Conservation (phyloP, 2,797 vertebrate genomes). For the Taenioides sp. region DNA sequence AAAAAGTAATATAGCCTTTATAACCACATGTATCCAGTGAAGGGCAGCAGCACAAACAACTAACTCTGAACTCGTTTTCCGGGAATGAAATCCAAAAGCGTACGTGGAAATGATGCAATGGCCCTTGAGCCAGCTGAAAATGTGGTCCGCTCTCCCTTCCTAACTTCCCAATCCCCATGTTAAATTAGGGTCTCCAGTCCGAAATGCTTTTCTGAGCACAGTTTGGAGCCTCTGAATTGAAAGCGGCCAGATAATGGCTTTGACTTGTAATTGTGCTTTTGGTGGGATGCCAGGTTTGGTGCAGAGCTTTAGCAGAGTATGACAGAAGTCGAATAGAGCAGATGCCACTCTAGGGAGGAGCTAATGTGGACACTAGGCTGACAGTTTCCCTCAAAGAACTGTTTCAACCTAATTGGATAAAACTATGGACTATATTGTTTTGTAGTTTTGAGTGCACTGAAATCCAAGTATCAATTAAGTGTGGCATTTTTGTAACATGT, state of each 20-base stretch:
- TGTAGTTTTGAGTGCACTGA: neutral
- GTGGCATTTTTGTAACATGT: neutral
- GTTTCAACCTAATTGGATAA: neutral
- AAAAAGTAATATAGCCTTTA: neutral
- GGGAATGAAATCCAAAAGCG: slow-evolving; percentile 38
- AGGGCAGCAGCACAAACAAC: slow-evolving; percentile 4
- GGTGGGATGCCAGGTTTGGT: slow-evolving; percentile 18
- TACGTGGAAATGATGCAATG: slow-evolving; percentile 16
- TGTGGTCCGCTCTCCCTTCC: slow-evolving; percentile 31
- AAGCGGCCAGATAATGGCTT: slow-evolving; percentile 57
- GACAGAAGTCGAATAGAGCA: slow-evolving; percentile 15
- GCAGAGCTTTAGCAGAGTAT: slow-evolving; percentile 18
- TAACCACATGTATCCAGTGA: neutral
- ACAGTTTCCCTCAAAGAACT: neutral
- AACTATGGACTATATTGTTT: neutral
- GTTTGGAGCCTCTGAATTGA: slow-evolving; percentile 52
- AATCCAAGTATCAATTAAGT: neutral
- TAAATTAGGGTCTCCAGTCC: slow-evolving; percentile 54
- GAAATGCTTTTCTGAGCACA: slow-evolving; percentile 43
- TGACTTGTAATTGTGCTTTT: slow-evolving; percentile 33
- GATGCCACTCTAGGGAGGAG: neutral
- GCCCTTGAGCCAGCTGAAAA: slow-evolving; percentile 38
- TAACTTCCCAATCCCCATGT: slow-evolving; percentile 49
- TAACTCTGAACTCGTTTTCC: slow-evolving; percentile 33
- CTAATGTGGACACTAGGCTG: neutral